Evolutionary conservation across 2,888 invertebrate species (phyloP), one percentile per base, ranked within the genome.

Genomic region (Diploptera punctata): DNA sequence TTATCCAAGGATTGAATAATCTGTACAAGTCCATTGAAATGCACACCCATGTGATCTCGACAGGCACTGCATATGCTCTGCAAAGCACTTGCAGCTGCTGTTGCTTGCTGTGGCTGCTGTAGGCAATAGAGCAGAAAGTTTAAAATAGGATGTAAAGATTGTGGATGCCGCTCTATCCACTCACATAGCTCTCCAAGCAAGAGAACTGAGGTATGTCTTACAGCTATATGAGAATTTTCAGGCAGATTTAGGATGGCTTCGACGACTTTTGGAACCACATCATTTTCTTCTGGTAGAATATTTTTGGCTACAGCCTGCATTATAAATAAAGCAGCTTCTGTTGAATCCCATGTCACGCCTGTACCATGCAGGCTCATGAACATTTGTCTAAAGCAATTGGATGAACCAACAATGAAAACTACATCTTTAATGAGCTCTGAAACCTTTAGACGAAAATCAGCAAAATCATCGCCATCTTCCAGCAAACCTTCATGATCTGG

Each of bases 301-400:
- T 96, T 98, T 84, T 95, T 96, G 31, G 97, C 97, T 1, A 98
- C 95, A 65, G 96, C 91, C 80, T 94, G 93, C 97, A 98, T 98
- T 3, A 99, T 89, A 81, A 95, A 99, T 0, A 99, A 86, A 0
- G 97, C 94, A 1, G 99, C 94, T 84, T 99, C 99, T 0, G 93
- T 93, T 67, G 93, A 90, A 80, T 98, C 96, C 98, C 99, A 99
- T 1, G 93, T 91, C 21, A 89, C 87, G 73, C 88, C 88, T 0
- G 92, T 89, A 71, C 86, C 84, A 77, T 92, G 91, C 31, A 98
- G 86, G 68, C 91, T 89, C 0, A 91, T 82, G 81, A 94, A 94
- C 93, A 97, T 96, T 86, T 97, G 95, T 70, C 92, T 88, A 82
- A 98, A 97, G 81, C 96, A 96, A 38, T 92, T 90, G 74, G 93